Evolutionary conservation across 1,140 invertebrate species (phyloP).

Genomic region (Venustaconcha ellipsiformis): DNA sequence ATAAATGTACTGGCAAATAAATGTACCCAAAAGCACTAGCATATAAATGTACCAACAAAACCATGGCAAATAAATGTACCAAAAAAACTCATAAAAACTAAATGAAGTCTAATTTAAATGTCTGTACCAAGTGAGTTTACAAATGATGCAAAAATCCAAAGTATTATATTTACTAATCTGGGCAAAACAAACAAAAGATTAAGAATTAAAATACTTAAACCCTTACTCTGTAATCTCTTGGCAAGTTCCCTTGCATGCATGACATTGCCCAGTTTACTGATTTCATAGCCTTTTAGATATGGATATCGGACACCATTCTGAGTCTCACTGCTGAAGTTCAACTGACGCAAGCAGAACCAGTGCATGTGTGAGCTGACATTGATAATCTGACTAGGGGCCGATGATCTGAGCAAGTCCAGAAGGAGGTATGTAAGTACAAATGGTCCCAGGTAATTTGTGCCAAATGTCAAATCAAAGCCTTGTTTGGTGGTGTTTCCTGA

Average conservation of each 20-base stretch:
- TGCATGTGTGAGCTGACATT: constrained; percentile 34
- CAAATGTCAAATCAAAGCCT: constrained; percentile 53
- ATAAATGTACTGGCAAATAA: no score
- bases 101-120: no score
- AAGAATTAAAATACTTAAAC: no score
- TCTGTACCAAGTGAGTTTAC: no score
- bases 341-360: no score
- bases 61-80: no score
- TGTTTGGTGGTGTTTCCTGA: constrained; percentile 27
- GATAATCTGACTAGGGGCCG: constrained; percentile 57
- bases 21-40: no score
- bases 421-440: constrained; percentile 60
- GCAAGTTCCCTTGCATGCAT: neutral
- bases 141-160: no score
- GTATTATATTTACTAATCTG: no score
- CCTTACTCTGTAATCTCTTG: neutral
- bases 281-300: constrained; percentile 1
- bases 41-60: no score
- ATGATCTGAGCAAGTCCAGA: constrained; percentile 56
- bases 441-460: constrained; percentile 55
- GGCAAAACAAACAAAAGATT: no score
- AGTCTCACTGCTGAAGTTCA: neutral
- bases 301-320: neutral
- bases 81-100: no score
- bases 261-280: constrained; percentile 1